Evolutionary conservation across 2,888 invertebrate species (phyloP), one percentile per base, ranked within the genome.

Genomic region (Tiphia femorata): DNA sequence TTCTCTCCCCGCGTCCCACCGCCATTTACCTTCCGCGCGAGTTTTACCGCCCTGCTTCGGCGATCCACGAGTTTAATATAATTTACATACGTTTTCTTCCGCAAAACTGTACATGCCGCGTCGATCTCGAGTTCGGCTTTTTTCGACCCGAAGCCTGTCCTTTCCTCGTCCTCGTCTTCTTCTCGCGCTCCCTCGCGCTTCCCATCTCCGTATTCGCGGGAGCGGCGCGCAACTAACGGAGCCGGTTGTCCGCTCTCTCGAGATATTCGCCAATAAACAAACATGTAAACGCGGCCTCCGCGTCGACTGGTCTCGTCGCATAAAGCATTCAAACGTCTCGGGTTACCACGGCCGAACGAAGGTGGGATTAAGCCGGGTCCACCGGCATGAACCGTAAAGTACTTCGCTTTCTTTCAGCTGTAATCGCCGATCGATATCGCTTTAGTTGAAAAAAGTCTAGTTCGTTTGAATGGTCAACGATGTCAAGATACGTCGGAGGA

Each of bases 401-500:
- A 58, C 42, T 52, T 48, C 40, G 54, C 58, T 61, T 49, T 64
- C 38, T 60, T 56, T 51, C 61, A 69, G 70, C 69, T 70, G 70
- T 69, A 74, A 73, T 58, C 59, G 49, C 35, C 25, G 60, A 60
- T 62, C 64, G 62, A 62, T 71, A 64, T 55, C 58, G 40, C 54
- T 51, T 19, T 49, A 44, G 41, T 27, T 35, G 12, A 33, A 33
- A n/a, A n/a, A n/a, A n/a, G n/a, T n/a, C n/a, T n/a, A n/a, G n/a
- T n/a, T n/a, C n/a, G n/a, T n/a, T n/a, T n/a, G n/a, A n/a, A n/a
- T n/a, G n/a, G n/a, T n/a, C n/a, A n/a, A n/a, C n/a, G n/a, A n/a
- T n/a, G n/a, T n/a, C n/a, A n/a, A n/a, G n/a, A n/a, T n/a, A n/a
- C n/a, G n/a, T n/a, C n/a, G n/a, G n/a, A n/a, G n/a, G n/a, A n/a